phyloP scores from a whole-genome alignment of 1,140 invertebrate genomes.

The Coptotermes formosanus region DNA sequence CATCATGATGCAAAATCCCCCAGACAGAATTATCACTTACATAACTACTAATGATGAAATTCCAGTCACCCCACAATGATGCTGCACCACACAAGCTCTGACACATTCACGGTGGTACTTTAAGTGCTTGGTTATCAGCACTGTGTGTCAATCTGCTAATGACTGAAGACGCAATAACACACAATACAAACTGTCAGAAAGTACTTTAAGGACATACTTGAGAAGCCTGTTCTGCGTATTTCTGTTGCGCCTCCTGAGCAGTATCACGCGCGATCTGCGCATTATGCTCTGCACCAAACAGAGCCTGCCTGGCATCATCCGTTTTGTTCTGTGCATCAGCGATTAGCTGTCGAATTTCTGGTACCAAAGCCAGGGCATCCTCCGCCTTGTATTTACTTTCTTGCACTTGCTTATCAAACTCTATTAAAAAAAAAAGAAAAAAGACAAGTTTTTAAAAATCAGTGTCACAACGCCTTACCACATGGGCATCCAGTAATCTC shows the following conservation, averaged over 20 bases:
- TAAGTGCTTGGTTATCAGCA: too few relatives aligned
- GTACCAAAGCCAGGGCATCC: conserved; percentile 62
- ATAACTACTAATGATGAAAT: too few relatives aligned
- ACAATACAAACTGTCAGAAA: too few relatives aligned
- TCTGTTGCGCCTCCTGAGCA: conserved; percentile 73
- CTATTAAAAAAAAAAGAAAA: conserved; percentile 49
- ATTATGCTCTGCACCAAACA: conserved; percentile 72
- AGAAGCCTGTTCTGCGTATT: conserved; percentile 69
- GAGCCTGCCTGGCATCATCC: conserved; percentile 52
- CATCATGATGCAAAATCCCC: too few relatives aligned
- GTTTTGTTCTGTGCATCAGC: conserved; percentile 62
- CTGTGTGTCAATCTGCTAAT: too few relatives aligned
- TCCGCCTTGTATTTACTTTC: conserved; percentile 71
- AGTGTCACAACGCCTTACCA: background rate
- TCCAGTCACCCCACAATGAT: too few relatives aligned
- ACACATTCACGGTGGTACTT: too few relatives aligned
- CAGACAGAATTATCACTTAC: too few relatives aligned
- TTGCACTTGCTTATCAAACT: conserved; percentile 87
- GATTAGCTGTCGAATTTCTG: conserved; percentile 62
- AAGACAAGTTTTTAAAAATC: background rate
- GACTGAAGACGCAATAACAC: too few relatives aligned
- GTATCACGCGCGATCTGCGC: conserved; percentile 72
- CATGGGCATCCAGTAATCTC: background rate
- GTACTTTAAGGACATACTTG: conserved; percentile 52
- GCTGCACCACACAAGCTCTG: too few relatives aligned